Evolutionary conservation across 2,888 invertebrate species (phyloP).

Genomic region (Zootermopsis nevadensis): DNA sequence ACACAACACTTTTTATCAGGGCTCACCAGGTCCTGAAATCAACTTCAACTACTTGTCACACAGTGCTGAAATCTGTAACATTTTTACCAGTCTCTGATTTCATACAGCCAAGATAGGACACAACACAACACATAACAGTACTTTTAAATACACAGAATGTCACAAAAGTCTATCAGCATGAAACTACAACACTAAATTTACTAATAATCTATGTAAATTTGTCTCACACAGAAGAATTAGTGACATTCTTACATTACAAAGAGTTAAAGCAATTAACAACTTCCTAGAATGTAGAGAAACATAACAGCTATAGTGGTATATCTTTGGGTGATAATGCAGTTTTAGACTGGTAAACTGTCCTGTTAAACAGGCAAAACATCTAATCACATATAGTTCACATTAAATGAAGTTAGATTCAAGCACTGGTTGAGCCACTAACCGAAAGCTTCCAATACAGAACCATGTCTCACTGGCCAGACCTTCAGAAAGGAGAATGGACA

Average conservation of each 20-base stretch:
- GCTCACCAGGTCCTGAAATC: background rate
- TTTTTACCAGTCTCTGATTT: background rate
- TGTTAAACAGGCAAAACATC: background rate
- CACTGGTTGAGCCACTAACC: background rate
- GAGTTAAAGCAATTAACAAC: background rate
- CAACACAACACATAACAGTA: too few species aligned
- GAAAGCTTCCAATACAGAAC: background rate
- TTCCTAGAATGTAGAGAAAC: background rate
- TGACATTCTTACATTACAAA: background rate
- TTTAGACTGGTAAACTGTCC: background rate
- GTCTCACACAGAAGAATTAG: background rate
- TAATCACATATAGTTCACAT: background rate
- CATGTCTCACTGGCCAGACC: background rate
- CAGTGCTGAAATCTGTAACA: background rate
- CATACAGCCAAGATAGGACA: background rate
- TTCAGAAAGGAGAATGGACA: background rate
- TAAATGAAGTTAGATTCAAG: slow-evolving; percentile 1
- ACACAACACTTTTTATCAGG: background rate
- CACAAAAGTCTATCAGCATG: background rate
- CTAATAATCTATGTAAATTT: background rate
- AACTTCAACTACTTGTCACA: background rate
- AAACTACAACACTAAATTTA: background rate
- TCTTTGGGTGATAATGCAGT: background rate
- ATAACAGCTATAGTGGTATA: background rate
- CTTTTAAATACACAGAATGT: background rate